phyloP scores from a whole-genome alignment of 2,888 invertebrate genomes.

The Pelosia muscerda region DNA sequence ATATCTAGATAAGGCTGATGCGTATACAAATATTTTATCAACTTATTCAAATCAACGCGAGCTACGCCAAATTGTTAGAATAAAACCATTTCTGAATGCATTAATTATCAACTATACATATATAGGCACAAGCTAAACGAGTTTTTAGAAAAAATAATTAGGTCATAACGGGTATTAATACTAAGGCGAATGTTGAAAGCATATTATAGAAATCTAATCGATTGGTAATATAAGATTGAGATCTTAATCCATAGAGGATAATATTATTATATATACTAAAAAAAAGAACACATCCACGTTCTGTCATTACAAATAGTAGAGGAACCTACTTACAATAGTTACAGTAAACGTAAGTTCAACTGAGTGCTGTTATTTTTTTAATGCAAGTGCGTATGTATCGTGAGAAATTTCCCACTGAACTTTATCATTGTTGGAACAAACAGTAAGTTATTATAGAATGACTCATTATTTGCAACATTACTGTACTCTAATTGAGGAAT shows the following conservation, averaged over 20 bases:
- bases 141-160: conserved; percentile 20
- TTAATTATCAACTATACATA: neutral
- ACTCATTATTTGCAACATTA: conserved; percentile 41
- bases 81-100: neutral
- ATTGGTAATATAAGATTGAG: neutral
- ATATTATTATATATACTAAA: neutral
- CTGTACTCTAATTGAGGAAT: conserved; percentile 53
- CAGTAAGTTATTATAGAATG: conserved; percentile 32
- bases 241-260: neutral
- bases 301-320: neutral
- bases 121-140: conserved; percentile 13
- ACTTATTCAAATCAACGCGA: too few species aligned
- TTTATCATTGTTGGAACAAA: conserved; percentile 40
- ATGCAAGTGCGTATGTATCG: conserved; percentile 40
- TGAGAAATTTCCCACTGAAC: conserved; percentile 63
- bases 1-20: too few species aligned
- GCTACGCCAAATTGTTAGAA: neutral
- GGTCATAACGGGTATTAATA: conserved; percentile 21
- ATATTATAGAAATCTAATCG: neutral
- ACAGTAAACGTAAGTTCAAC: conserved; percentile 7
- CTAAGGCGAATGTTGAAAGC: conserved; percentile 8
- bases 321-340: neutral
- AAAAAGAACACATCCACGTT: neutral
- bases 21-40: too few species aligned
- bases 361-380: conserved; percentile 52